Conservation (phyloP, 2,113 vertebrate species). For the Isurus oxyrinchus region DNA sequence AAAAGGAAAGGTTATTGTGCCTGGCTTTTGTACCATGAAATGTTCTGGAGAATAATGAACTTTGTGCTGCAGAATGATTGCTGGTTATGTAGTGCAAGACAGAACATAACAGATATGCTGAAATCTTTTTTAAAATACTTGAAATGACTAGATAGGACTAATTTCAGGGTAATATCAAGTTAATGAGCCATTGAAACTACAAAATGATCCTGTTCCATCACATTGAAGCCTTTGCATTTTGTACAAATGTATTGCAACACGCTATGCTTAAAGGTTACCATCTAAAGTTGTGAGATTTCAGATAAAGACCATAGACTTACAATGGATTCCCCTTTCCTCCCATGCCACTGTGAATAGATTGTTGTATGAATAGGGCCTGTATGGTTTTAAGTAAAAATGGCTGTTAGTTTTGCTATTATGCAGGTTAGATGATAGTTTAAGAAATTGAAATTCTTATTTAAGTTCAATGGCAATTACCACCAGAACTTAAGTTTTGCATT, state of each 20-base stretch:
- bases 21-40: constrained; percentile 72
- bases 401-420: background rate
- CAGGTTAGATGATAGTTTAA: background rate
- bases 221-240: background rate
- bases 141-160: constrained; percentile 20
- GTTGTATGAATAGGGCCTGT: background rate
- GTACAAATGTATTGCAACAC: background rate
- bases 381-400: background rate
- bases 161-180: background rate
- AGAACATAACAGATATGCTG: background rate
- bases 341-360: background rate
- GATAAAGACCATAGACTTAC: background rate
- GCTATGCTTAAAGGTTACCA: too few species aligned
- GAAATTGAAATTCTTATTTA: background rate
- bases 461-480: background rate
- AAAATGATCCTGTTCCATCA: background rate
- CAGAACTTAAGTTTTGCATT: background rate
- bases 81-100: background rate
- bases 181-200: background rate
- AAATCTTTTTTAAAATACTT: background rate
- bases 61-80: background rate
- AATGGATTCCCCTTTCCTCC: background rate
- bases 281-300: background rate
- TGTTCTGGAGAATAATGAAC: constrained; percentile 54
- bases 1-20: constrained; percentile 83